Evolutionary conservation across 2,113 vertebrate genomes (phyloP).

Genomic region (Cnemophilus loriae): DNA sequence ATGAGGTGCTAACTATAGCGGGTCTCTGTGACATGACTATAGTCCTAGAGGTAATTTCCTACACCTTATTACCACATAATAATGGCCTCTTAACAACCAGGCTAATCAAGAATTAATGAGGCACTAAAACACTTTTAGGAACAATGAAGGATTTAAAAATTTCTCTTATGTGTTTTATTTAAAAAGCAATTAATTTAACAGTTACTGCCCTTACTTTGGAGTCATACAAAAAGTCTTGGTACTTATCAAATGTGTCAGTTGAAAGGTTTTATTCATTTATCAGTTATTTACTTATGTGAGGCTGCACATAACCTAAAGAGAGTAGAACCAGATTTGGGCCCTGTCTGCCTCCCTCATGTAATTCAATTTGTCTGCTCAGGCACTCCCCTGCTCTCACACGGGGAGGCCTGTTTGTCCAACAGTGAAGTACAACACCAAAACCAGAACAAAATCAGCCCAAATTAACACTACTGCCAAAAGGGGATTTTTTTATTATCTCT

Average conservation of each 20-base stretch:
- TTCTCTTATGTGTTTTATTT: slow-evolving; percentile 57
- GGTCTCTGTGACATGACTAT: not conserved
- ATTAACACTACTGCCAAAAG: not conserved
- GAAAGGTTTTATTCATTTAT: slow-evolving; percentile 1
- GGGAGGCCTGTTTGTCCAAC: not conserved
- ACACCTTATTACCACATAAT: slow-evolving; percentile 43
- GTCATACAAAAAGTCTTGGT: not conserved
- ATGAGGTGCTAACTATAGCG: slow-evolving; percentile 23
- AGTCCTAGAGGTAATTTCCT: slow-evolving; percentile 53
- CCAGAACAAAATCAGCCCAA: not conserved
- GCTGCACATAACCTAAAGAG: not conserved
- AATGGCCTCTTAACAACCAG: slow-evolving; percentile 38
- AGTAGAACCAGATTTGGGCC: not conserved
- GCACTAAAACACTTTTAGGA: slow-evolving; percentile 57
- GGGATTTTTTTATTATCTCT: not conserved
- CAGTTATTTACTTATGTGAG: slow-evolving; percentile 15
- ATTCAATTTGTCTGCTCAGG: not conserved
- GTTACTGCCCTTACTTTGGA: not conserved
- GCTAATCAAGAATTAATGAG: slow-evolving; percentile 64
- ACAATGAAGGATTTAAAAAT: slow-evolving; percentile 54
- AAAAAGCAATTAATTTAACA: slow-evolving; percentile 48
- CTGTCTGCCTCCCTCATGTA: not conserved
- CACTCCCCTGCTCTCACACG: not conserved
- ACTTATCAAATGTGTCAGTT: not conserved
- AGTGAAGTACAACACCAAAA: not conserved